Percentiles rank a stretch among this genome's conserved stretches.
phyloP scores from a whole-genome alignment of 2,888 invertebrate genomes.

The Drosophila gaucha region DNA sequence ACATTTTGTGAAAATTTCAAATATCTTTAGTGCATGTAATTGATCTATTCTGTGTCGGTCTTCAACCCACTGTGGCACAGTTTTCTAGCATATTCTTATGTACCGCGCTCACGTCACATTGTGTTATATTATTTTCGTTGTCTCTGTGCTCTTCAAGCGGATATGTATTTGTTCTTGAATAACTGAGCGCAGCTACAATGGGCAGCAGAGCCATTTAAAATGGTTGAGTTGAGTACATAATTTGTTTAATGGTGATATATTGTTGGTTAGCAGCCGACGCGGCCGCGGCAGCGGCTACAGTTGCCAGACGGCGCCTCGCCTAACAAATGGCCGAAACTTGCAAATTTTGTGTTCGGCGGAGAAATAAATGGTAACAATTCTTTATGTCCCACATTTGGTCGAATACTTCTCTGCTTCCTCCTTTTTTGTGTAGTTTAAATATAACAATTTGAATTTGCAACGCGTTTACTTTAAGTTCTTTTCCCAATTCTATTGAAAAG shows the following conservation, averaged over 20 bases:
- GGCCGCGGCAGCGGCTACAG: conserved; percentile 11
- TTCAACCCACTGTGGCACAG: conserved; percentile 18
- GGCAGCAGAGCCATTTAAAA: conserved; percentile 65
- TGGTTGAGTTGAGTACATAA: conserved; percentile 74
- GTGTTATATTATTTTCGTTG: conserved; percentile 5
- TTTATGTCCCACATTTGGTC: conserved; percentile 36
- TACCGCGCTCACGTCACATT: conserved; percentile 6
- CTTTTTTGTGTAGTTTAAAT: conserved; percentile 1
- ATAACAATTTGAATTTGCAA: conserved; percentile 34
- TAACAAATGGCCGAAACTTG: conserved; percentile 68
- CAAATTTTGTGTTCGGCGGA: conserved; percentile 47
- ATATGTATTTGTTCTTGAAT: conserved; percentile 33
- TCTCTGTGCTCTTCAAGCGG: not conserved
- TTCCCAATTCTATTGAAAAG: conserved; percentile 8
- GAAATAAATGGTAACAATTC: conserved; percentile 51
- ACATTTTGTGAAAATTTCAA: no score
- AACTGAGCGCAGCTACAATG: conserved; percentile 54
- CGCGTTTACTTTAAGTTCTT: conserved; percentile 9
- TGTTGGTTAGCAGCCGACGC: conserved; percentile 44
- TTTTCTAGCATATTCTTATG: conserved; percentile 12
- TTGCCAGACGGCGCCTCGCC: conserved; percentile 36
- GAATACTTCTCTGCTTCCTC: not conserved
- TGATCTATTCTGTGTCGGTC: no score
- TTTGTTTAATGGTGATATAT: conserved; percentile 79
- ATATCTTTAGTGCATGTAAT: not conserved